Base-by-base conservation (phyloP, 2,888 invertebrate species). In the Drosophila koepferae region DNA sequence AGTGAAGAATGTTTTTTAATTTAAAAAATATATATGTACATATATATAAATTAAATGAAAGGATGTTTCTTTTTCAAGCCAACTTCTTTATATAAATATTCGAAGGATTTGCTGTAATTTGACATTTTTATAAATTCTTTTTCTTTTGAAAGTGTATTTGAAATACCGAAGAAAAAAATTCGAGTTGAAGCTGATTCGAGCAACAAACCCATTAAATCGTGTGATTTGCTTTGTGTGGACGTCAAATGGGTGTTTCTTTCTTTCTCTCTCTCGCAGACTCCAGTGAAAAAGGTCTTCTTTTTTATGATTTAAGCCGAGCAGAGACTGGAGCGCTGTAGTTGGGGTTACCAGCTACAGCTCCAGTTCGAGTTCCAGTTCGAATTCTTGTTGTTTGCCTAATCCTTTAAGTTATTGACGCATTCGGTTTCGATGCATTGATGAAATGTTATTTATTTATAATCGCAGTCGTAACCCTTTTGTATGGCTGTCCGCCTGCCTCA, bases 381-480 rank as follows among this genome's bases (percentile, higher is more conserved):
- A 28, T 28, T 55, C 20, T 28, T 65, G 46, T 69, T 44, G 63
- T 63, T 64, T 63, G 77, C 77, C 82, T 87, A 87, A 87, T 87
- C 87, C 87, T 90, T 90, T 84, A 87, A 87, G 74, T 89, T 87
- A 87, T 87, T 89, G 90, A 81, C 77, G 56, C 67, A 71, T 71
- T 60, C 64, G 63, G 63, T 73, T 68, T 68, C 74, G 71, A 74
- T 53, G 68, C 82, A 88, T 86, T 90, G 89, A 90, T 86, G 86
- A 79, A 78, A 89, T 89, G 86, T 86, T 90, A 89, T 90, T 86
- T 89, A 90, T 90, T 90, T 86, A 90, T 85, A 74, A 46, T 41
- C 67, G 67, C 36, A 70, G 58, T 58, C 79, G 62, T 68, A 85
- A 82, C 90, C 80, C 85, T 90, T 90, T 89, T 88, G 73, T 84